Base-by-base conservation (phyloP, 2,113 vertebrate genomes). In the Pithys albifrons region DNA sequence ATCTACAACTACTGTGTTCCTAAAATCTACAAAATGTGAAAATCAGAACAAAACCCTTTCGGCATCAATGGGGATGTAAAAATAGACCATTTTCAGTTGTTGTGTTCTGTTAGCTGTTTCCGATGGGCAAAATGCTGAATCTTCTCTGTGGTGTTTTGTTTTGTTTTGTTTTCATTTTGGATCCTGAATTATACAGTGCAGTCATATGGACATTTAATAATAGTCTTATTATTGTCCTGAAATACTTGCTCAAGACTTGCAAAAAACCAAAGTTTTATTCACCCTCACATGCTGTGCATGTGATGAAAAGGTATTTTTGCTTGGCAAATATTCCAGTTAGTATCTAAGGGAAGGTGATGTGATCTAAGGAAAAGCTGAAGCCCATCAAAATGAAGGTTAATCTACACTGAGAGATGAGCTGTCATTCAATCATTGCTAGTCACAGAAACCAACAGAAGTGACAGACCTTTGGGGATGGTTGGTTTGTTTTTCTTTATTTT, bases 61-160 rank as follows among this genome's bases (percentile, higher is more conserved):
- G n/a, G n/a, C n/a, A n/a, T n/a, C n/a, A n/a, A 93, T 74, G 80
- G 67, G 61, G 39, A 84, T 78, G 31, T 89, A 95, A 96, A 97
- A 96, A 97, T 95, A 97, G 92, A 83, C 19, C 59, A 72, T 91
- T 89, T 91, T 90, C 91, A 92, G 85, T 88, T 95, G 82, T 77
- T 91, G 72, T 94, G 73, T 95, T 74, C 59, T 88, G 82, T 66
- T 88, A 74, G 69, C 64, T 95, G 69, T 82, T 97, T 97, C 93
- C 10, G 22, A 88, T 31, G 29, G 94, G 76, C 65, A 89, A 96
- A 93, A 73, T 46, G 93, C 91, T 93, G 93, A 96, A 89, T 88
- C 29, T 85, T 87, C 90, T 96, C 64, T 84, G 61, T 70, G 67
- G 14, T 23, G 31, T 8, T 31, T 55, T 41, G 41, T 13, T 41